Evolutionary conservation across 1,140 invertebrate genomes (phyloP), one percentile per base, ranked within the genome.

Genomic region (Trachymyrmex cornetzi): DNA sequence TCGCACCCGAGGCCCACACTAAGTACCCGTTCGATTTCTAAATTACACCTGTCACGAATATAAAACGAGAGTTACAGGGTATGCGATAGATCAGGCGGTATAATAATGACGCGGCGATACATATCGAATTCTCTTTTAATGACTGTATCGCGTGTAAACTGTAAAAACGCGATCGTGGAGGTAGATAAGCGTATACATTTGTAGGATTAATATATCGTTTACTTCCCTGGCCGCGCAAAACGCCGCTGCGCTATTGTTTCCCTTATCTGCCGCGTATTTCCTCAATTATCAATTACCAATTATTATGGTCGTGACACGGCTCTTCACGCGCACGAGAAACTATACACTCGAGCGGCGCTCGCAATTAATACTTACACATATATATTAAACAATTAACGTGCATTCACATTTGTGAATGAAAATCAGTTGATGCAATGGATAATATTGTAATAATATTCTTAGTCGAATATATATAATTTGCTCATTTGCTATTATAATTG

Each of bases 261-360:
- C 24, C 80, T 84, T 75, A 75, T 75, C 55, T 69, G 24, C 19
- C 80, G 19, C 50, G 9, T 63, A 84, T 84, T 84, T 84, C 69
- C 69, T 84, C 80, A 84, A 84, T 84, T 84, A 84, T 84, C 80
- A 84, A 84, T 84, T 84, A 84, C n/a, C 80, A 48, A 84, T 84
- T 84, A 84, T 71, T 71, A 71, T 50, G 69, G 5, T 63, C 69
- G 11, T 75, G 24, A 84, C 27, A 75, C 57, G 66, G 79, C 16
- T 59, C 24, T 12, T 34, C 34, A 7, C 19, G 71, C 19, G 48
- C 53, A 75, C 27, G 55, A 44, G 11, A 55, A 55, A 14, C 24
- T 0, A 27, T 44, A 14, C 22, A 59, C n/a, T 38, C 64, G 1
- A 7, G 0, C 38, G 38, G 38, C 38, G 38, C 38, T 38, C 38